Evolutionary conservation across 1,140 invertebrate species (phyloP).

Genomic region (Heliconius hermathena): DNA sequence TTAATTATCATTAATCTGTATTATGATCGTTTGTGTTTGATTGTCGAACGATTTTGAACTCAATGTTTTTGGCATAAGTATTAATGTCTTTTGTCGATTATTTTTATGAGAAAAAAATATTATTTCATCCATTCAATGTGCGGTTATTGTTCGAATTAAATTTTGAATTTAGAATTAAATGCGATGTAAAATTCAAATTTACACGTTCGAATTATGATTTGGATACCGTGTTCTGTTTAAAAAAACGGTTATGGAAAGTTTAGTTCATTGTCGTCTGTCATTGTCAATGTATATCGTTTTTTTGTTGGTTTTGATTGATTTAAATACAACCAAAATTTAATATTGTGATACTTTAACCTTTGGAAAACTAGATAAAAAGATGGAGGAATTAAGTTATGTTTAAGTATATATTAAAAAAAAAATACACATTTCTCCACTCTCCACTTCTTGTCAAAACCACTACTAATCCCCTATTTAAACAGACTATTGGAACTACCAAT

Average conservation of each 20-base stretch:
- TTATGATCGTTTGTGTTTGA: conserved; percentile 47
- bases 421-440: neutral
- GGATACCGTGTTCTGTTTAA: conserved; percentile 41
- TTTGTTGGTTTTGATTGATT: neutral
- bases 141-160: conserved; percentile 71
- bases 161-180: conserved; percentile 70
- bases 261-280: neutral
- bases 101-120: conserved; percentile 72
- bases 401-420: too few relatives aligned
- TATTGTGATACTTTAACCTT: neutral
- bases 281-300: neutral
- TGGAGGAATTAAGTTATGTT: too few relatives aligned
- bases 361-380: too few relatives aligned
- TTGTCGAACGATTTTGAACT: conserved; percentile 38
- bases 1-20: conserved; percentile 73
- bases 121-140: conserved; percentile 70
- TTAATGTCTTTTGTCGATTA: conserved; percentile 16
- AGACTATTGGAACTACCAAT: neutral
- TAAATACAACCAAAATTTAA: neutral
- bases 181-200: conserved; percentile 67
- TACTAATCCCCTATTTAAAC: neutral
- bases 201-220: conserved; percentile 63
- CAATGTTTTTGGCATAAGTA: conserved; percentile 34
- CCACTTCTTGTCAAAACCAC: neutral
- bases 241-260: conserved; percentile 15